A percentile compares a stretch with the other conserved stretches of the same genome.
Conservation (phyloP, 2,113 vertebrate species). For the Leuciscus idus region DNA sequence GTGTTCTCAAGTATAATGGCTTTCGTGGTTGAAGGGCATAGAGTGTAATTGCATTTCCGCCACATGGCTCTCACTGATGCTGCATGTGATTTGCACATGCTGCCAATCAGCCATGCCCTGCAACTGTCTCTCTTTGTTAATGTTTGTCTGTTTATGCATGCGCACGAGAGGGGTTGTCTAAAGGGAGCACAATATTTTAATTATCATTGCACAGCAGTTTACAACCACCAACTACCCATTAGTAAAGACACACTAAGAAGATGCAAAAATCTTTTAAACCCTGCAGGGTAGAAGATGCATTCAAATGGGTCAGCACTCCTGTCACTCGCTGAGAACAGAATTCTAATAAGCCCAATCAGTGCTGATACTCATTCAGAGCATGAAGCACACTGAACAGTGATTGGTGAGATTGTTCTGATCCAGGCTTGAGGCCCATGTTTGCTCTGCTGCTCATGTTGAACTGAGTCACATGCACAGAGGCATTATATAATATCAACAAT, state of each 20-base stretch:
- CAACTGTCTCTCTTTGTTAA: background rate
- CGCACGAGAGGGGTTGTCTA: background rate
- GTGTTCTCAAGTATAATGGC: background rate
- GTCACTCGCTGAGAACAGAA: background rate
- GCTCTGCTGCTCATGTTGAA: background rate
- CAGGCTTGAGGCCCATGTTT: background rate
- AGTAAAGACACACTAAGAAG: background rate
- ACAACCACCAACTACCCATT: constrained; percentile 29
- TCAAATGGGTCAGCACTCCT: background rate
- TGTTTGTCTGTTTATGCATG: background rate
- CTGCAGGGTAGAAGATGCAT: background rate
- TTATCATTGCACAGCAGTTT: background rate
- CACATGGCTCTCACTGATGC: constrained; percentile 8
- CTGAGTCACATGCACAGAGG: background rate
- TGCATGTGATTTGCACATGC: constrained; percentile 50
- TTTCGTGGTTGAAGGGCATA: background rate
- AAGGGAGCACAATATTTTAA: constrained; percentile 31
- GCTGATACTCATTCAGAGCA: background rate
- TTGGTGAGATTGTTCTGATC: background rate
- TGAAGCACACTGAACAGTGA: background rate
- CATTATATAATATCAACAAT: background rate
- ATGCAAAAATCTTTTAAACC: background rate
- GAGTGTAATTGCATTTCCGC: constrained; percentile 42
- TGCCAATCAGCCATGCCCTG: constrained; percentile 14
- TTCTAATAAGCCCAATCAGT: constrained; percentile 20